These are phyloP conservation scores for Bombus confusus DNA, from an alignment of 1,140 invertebrate species.

Conservation along the genomic window DNA sequence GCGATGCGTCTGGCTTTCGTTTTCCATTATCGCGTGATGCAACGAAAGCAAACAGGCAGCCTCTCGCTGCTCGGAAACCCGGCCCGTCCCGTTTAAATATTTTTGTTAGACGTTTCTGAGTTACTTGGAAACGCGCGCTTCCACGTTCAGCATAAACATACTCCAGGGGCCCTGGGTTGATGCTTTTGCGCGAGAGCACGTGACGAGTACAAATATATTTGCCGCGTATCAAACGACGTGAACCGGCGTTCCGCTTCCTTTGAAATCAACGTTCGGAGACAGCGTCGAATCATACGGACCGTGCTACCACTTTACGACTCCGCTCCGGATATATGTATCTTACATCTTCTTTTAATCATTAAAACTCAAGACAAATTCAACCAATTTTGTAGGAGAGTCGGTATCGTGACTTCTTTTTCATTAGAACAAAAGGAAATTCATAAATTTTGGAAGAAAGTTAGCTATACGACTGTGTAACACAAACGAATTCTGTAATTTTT, in stretches of 20 bases:
- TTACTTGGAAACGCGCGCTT: conserved; percentile 53
- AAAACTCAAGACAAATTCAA: background rate
- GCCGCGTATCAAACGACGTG: conserved; percentile 40
- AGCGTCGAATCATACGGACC: background rate
- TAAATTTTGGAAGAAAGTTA: background rate
- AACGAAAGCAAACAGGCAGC: conserved; percentile 66
- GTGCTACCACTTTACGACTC: background rate
- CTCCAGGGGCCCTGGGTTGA: conserved; percentile 26
- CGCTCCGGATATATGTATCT: background rate
- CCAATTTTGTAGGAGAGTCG: background rate
- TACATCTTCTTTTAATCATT: background rate
- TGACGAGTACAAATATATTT: conserved; percentile 61
- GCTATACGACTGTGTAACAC: too few relatives aligned
- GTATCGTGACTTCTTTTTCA: too few relatives aligned
- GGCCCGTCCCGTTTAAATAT: conserved; percentile 73
- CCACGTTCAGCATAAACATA: conserved; percentile 60
- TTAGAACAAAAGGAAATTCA: background rate
- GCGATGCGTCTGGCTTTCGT: conserved; percentile 60
- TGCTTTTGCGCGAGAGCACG: conserved; percentile 51
- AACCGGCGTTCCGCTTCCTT: background rate
- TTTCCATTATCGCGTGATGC: conserved; percentile 62
- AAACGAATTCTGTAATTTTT: too few relatives aligned
- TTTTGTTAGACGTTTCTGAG: conserved; percentile 72
- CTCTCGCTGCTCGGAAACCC: conserved; percentile 49
- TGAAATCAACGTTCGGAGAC: conserved; percentile 1